Evolutionary conservation across 2,888 invertebrate species (phyloP).

Genomic region (Scaptomyza flava): DNA sequence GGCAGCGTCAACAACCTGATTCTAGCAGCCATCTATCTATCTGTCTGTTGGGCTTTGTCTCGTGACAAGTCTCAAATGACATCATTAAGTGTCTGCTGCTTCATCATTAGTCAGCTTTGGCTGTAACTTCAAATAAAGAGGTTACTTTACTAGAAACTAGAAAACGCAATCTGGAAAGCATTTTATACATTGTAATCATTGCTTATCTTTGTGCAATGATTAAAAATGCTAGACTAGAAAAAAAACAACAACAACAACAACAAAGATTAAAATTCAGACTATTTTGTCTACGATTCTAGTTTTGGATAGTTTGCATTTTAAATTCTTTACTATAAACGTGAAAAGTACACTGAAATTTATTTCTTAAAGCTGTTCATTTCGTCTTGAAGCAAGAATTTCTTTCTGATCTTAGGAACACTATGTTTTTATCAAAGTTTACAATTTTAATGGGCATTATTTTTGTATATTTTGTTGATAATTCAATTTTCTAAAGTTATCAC

Average conservation of each 20-base stretch:
- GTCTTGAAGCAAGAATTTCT: neutral
- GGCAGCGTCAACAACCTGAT: constrained; percentile 41
- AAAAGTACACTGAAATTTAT: neutral
- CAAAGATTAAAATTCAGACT: neutral
- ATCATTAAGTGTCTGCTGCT: constrained; percentile 33
- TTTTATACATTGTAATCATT: neutral
- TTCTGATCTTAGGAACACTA: too few species aligned
- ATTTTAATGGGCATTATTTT: too few species aligned
- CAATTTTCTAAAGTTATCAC: too few species aligned
- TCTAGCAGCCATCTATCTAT: constrained; percentile 11
- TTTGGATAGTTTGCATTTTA: neutral
- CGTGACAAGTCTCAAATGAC: constrained; percentile 24
- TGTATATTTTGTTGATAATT: too few species aligned
- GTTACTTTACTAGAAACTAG: too few species aligned
- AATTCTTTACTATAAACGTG: neutral
- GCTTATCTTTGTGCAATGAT: neutral
- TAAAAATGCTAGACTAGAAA: neutral
- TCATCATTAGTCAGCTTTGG: constrained; percentile 23
- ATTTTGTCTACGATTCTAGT: neutral
- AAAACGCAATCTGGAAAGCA: neutral
- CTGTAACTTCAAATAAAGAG: too few species aligned
- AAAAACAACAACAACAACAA: neutral
- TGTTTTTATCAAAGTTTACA: too few species aligned
- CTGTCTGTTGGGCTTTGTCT: constrained; percentile 16
- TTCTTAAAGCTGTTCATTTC: neutral